phyloP scores from a whole-genome alignment of 92 coral and sea anemone species.

The Desmophyllum pertusum region DNA sequence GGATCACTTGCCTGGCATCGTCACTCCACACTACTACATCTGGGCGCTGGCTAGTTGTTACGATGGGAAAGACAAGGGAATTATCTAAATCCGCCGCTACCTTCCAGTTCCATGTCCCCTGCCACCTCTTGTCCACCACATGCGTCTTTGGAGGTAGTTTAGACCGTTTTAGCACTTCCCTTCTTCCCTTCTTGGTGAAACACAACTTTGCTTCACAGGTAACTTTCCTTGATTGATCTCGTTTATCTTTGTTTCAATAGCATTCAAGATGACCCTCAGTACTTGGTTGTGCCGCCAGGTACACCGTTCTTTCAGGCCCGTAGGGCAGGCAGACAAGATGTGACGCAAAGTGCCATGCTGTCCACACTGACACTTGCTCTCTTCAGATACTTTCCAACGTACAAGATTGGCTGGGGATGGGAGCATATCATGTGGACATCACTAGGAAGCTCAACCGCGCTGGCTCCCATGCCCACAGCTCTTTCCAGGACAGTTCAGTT shows the following conservation, averaged over 20 bases:
- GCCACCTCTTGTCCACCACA: conserved; percentile 14
- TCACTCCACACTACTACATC: conserved; percentile 31
- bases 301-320: conserved; percentile 20
- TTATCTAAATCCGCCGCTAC: conserved; percentile 28
- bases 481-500: conserved; percentile 32
- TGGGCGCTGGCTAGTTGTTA: conserved; percentile 19
- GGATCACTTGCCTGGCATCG: conserved; percentile 4
- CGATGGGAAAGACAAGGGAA: conserved; percentile 22
- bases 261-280: conserved; percentile 6
- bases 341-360: conserved; percentile 14
- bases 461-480: conserved; percentile 51
- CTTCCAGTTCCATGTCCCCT: conserved; percentile 11
- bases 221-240: not conserved
- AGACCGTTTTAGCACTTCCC: not conserved
- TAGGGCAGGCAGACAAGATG: conserved; percentile 11
- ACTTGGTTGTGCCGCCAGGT: too few relatives aligned
- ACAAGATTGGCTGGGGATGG: conserved; percentile 42
- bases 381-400: conserved; percentile 33
- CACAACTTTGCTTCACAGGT: conserved; percentile 1
- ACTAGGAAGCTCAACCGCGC: conserved; percentile 18
- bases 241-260: not conserved
- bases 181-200: conserved; percentile 2
- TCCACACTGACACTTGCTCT: conserved; percentile 31
- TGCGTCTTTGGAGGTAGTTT: not conserved
- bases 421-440: conserved; percentile 29